Evolutionary conservation across 2,888 invertebrate species (phyloP).

Genomic region (Trimorus sp.): DNA sequence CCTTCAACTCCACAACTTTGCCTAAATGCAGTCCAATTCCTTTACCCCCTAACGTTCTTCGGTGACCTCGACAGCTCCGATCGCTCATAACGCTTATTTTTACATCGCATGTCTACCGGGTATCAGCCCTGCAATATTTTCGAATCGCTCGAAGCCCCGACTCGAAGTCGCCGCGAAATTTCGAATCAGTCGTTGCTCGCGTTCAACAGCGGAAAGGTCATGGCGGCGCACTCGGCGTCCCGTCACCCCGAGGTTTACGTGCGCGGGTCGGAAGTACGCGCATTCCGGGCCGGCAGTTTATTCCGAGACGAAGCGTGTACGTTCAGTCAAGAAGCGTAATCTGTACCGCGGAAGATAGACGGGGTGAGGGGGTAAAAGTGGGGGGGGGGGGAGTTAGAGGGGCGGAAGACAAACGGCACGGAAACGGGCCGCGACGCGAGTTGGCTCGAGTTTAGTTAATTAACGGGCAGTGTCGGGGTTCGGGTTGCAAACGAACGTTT

Average conservation of each 20-base stretch:
- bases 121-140: no score
- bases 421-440: slow-evolving; percentile 51
- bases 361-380: slow-evolving; percentile 6
- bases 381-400: slow-evolving; percentile 31
- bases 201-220: no score
- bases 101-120: no score
- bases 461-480: slow-evolving; percentile 61
- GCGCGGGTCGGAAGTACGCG: slow-evolving; percentile 24
- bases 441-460: slow-evolving; percentile 64
- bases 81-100: no score
- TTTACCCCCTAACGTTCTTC: no score
- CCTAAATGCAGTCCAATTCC: no score
- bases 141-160: no score
- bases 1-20: no score
- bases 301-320: slow-evolving; percentile 29
- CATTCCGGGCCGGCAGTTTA: slow-evolving; percentile 44
- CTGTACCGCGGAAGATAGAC: slow-evolving; percentile 18
- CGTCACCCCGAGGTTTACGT: slow-evolving; percentile 16
- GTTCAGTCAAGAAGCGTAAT: slow-evolving; percentile 56
- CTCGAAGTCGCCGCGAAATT: no score
- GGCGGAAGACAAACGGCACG: slow-evolving; percentile 52
- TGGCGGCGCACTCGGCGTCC: no score
- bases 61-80: no score
- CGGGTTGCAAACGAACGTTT: slow-evolving; percentile 58
- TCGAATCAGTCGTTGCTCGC: no score